Evolutionary conservation across 92 coral and sea anemone genomes (phyloP).

Genomic region (Zoanthus solanderi): DNA sequence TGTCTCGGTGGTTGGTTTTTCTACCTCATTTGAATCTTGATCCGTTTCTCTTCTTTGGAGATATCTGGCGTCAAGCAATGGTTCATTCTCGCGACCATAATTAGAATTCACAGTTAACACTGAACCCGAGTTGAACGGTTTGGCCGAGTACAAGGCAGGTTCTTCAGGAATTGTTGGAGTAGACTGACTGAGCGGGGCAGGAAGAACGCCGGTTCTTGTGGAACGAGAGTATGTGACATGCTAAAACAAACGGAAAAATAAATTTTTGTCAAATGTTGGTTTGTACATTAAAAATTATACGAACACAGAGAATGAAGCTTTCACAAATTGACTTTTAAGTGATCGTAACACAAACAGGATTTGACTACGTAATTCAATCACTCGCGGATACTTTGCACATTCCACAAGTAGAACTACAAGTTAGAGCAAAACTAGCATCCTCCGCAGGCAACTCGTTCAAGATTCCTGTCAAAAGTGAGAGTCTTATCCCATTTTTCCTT

Average conservation of each 20-base stretch:
- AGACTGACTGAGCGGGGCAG: conserved; percentile 87
- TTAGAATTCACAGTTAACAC: conserved; percentile 47
- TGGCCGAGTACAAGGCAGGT: conserved; percentile 41
- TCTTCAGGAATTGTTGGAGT: conserved; percentile 92
- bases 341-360: no score
- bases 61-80: conserved; percentile 91
- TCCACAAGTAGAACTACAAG: no score
- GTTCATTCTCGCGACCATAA: conserved; percentile 75
- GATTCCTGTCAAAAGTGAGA: no score
- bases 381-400: no score
- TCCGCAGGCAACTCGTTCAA: no score
- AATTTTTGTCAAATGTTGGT: no score
- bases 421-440: no score
- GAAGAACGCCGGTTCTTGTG: conserved; percentile 66
- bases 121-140: conserved; percentile 44
- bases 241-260: not conserved
- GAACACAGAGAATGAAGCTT: no score
- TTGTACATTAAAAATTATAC: no score
- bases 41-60: conserved; percentile 68
- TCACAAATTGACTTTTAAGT: no score
- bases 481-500: no score
- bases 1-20: conserved; percentile 23
- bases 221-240: conserved; percentile 63
- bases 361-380: no score
- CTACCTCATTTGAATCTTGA: conserved; percentile 17